These are phyloP conservation scores for Riparia riparia DNA, from an alignment of 2,113 vertebrate genomes.

Conservation along the genomic window DNA sequence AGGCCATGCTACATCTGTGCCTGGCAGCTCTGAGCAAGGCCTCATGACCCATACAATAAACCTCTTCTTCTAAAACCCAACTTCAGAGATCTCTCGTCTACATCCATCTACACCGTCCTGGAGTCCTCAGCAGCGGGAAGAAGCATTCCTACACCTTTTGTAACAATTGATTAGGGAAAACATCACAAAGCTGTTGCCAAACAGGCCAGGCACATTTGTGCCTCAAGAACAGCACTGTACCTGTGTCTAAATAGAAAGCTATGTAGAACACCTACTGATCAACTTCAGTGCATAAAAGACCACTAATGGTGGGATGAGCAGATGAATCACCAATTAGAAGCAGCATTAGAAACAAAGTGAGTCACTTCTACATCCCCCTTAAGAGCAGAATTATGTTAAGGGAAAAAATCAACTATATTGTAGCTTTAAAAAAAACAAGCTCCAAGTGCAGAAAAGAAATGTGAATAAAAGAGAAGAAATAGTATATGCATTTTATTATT, in stretches of 20 bases:
- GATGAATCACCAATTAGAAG: background rate
- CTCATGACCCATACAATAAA: too few species aligned
- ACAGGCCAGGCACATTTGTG: background rate
- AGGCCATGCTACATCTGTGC: too few species aligned
- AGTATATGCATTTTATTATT: background rate
- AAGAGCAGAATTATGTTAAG: fast-evolving
- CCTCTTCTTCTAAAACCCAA: too few species aligned
- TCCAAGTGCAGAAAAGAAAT: background rate
- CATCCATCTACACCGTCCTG: too few species aligned
- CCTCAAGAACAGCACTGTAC: background rate
- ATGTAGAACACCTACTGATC: background rate
- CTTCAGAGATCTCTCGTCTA: too few species aligned
- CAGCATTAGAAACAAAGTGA: background rate
- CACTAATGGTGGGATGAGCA: background rate
- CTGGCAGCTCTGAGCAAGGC: too few species aligned
- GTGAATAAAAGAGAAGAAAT: background rate
- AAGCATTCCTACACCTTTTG: too few species aligned
- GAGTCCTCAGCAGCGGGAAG: too few species aligned
- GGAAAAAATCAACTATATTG: background rate
- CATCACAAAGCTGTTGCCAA: background rate
- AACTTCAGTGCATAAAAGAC: background rate
- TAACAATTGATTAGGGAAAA: background rate
- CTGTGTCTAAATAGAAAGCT: background rate
- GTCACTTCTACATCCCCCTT: background rate
- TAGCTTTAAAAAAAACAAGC: background rate